Evolutionary conservation across 2,113 vertebrate genomes (phyloP).

Genomic region (Malurus melanocephalus): DNA sequence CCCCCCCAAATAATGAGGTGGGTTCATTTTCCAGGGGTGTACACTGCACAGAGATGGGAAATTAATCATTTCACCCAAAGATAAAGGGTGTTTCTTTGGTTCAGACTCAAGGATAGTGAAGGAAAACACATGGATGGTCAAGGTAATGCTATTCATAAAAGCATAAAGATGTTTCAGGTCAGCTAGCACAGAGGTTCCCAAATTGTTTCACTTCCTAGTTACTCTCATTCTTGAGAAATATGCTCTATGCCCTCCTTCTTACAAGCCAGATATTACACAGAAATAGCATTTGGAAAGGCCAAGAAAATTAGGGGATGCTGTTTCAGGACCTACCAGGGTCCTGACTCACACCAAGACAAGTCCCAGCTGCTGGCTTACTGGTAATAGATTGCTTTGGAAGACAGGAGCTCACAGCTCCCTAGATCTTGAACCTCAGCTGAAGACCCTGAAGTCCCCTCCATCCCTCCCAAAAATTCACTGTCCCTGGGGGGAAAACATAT

Average conservation of each 20-base stretch:
- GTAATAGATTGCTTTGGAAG: background rate
- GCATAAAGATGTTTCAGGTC: background rate
- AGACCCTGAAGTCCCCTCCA: background rate
- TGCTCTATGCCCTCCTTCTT: background rate
- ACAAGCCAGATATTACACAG: background rate
- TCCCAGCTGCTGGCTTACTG: rapidly evolving
- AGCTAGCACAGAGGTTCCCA: background rate
- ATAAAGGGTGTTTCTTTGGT: background rate
- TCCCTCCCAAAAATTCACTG: background rate
- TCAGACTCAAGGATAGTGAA: background rate
- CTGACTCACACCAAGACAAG: background rate
- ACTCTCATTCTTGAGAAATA: background rate
- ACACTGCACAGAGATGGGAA: background rate
- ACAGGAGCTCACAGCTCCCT: background rate
- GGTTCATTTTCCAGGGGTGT: background rate
- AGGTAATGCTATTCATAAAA: background rate
- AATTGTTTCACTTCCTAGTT: background rate
- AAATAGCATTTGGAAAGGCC: background rate
- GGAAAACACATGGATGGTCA: background rate
- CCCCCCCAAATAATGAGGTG: background rate
- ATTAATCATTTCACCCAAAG: rapidly evolving
- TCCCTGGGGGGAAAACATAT: background rate
- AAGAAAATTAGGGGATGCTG: background rate
- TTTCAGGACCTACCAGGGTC: background rate
- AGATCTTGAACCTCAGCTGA: background rate